Base-by-base conservation (phyloP, 2,113 vertebrate species). In the Pteruthius melanotis region DNA sequence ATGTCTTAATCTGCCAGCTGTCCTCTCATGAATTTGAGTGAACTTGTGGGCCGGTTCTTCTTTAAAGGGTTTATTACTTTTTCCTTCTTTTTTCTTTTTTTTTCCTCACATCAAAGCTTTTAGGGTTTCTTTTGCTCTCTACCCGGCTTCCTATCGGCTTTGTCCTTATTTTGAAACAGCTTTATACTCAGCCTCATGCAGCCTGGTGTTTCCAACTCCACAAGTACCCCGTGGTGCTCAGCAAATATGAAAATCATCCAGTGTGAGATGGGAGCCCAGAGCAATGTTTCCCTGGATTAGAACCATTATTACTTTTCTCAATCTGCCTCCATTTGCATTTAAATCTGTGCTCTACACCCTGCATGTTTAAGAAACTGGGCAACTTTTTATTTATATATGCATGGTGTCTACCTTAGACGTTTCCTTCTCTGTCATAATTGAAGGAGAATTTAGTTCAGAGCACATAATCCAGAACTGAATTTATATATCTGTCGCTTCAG, bases 191-290 rank as follows among this genome's bases (percentile, higher is more conserved):
- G 33, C 54, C 12, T 2, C 35, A 47, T 13, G 44, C 65, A 89
- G 70, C 50, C 89, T 85, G 80, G 59, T 89, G 92, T 92, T 96
- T 95, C 87, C 4, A 9, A 70, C 56, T 94, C 69, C 18, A 72
- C 75, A 69, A 72, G 83, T 90, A 95, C 42, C 90, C 92, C 0
- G 8, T 76, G 83, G 90, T 94, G 89, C 81, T 96, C 77, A 39
- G 75, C 68, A 95, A 96, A 93, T 85, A 95, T 52, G 75, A 95
- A 96, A 94, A 93, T 71, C 83, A 89, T 92, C 52, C 84, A 88
- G 78, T 93, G 91, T 74, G 87, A 95, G 91, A 86, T 75, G 76
- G 89, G 68, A 77, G 85, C 93, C 89, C 89, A 85, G 31, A 90
- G 92, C 93, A 92, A 89, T 27, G 65, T 70, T 94, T 60, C 80